Conservation (phyloP, 2,888 invertebrate genomes). For the Xanthostigma xanthostigma region DNA sequence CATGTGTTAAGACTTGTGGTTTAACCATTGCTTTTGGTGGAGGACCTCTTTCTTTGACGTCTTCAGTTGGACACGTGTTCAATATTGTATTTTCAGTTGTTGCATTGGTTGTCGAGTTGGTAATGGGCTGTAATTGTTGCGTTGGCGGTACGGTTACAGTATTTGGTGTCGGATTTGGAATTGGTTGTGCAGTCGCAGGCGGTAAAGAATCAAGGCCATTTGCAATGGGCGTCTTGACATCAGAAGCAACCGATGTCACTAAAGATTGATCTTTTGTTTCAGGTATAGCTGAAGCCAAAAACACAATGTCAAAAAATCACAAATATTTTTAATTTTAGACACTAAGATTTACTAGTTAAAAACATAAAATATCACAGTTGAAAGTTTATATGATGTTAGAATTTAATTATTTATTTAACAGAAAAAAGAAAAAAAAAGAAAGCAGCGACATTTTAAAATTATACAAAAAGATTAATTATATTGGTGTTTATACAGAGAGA, state of each 20-base stretch:
- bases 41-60: slow-evolving; percentile 36
- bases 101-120: neutral
- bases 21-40: slow-evolving; percentile 86
- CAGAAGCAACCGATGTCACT: slow-evolving; percentile 1
- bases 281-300: too few species aligned
- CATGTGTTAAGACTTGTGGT: slow-evolving; percentile 88
- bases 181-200: slow-evolving; percentile 19
- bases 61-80: slow-evolving; percentile 24
- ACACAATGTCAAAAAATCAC: too few species aligned
- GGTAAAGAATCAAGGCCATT: slow-evolving; percentile 16
- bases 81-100: slow-evolving; percentile 2
- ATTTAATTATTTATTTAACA: too few species aligned
- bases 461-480: too few species aligned
- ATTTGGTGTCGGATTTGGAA: slow-evolving; percentile 21
- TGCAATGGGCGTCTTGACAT: slow-evolving; percentile 14
- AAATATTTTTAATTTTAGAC: too few species aligned
- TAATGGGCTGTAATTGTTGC: neutral
- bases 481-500: too few species aligned
- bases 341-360: too few species aligned
- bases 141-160: neutral
- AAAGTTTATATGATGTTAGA: too few species aligned
- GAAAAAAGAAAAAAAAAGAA: too few species aligned
- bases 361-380: too few species aligned
- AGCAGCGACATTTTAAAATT: too few species aligned
- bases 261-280: too few species aligned